phyloP scores from a whole-genome alignment of 2,888 invertebrate species.

The Hirudinaria manillensis region DNA sequence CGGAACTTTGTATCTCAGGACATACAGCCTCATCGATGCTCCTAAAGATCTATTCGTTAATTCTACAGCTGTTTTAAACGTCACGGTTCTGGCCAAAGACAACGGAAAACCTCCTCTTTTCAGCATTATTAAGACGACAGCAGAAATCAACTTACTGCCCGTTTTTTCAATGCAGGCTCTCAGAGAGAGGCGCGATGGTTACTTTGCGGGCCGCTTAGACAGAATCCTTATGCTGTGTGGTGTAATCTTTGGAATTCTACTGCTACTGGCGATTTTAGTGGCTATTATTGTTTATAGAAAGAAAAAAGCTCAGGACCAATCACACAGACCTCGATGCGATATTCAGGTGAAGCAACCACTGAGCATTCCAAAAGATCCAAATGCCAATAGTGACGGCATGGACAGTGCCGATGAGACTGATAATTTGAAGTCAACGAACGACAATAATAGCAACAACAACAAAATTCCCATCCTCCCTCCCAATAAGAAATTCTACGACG shows the following conservation, averaged over 20 bases:
- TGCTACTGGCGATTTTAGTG: not conserved
- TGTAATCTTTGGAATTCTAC: not conserved
- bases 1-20: not conserved
- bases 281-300: not conserved
- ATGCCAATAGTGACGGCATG: not conserved
- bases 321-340: not conserved
- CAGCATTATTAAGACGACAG: not conserved
- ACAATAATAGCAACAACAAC: not conserved
- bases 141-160: not conserved
- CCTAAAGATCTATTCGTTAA: not conserved
- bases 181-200: conserved; percentile 1
- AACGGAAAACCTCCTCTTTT: not conserved
- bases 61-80: not conserved
- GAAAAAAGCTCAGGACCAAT: not conserved
- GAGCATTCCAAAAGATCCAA: not conserved
- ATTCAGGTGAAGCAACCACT: not conserved
- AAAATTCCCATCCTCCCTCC: not conserved
- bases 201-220: not conserved
- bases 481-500: not conserved
- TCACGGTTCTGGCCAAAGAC: conserved; percentile 1
- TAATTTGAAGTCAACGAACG: not conserved
- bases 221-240: not conserved
- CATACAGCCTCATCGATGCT: not conserved
- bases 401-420: conserved; percentile 11
- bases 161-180: not conserved